Evolutionary conservation across 2,797 vertebrate species (phyloP).

Genomic region (Choloepus didactylus): DNA sequence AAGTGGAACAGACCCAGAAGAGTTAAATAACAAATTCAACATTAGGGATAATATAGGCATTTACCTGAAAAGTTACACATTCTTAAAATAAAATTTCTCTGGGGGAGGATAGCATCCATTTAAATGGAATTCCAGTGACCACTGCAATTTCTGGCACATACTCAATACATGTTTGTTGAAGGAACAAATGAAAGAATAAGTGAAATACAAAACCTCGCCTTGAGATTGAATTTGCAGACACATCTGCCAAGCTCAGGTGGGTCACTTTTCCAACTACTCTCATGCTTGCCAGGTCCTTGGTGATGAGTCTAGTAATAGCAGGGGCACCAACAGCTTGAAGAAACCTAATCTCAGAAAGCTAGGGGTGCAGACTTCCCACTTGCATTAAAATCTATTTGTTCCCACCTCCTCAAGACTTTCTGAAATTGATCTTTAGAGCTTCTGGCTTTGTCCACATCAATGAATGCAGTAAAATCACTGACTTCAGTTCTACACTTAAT

Average conservation of each 20-base stretch:
- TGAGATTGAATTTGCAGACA: neutral
- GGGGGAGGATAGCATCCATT: neutral
- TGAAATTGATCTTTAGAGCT: slow-evolving; percentile 20
- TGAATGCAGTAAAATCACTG: neutral
- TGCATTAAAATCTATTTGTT: neutral
- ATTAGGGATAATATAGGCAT: neutral
- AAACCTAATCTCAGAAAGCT: neutral
- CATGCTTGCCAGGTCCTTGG: neutral
- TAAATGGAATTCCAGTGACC: slow-evolving; percentile 4
- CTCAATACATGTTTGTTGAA: neutral
- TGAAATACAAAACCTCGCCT: slow-evolving; percentile 10
- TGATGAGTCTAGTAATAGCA: neutral
- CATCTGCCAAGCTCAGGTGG: neutral
- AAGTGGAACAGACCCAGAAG: slow-evolving; percentile 22
- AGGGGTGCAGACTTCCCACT: neutral
- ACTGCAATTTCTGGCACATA: neutral
- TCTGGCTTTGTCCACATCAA: neutral
- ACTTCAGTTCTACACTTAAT: neutral
- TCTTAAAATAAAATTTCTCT: neutral
- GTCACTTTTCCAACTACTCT: neutral
- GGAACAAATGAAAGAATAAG: neutral
- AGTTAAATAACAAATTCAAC: slow-evolving; percentile 45
- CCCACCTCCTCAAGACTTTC: neutral
- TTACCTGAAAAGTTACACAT: slow-evolving; percentile 17
- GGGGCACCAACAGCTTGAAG: neutral